A percentile compares a stretch with the other conserved stretches of the same genome.
These are phyloP conservation scores for Atta texana DNA, from an alignment of 1,140 invertebrate species.

Conservation along the genomic window DNA sequence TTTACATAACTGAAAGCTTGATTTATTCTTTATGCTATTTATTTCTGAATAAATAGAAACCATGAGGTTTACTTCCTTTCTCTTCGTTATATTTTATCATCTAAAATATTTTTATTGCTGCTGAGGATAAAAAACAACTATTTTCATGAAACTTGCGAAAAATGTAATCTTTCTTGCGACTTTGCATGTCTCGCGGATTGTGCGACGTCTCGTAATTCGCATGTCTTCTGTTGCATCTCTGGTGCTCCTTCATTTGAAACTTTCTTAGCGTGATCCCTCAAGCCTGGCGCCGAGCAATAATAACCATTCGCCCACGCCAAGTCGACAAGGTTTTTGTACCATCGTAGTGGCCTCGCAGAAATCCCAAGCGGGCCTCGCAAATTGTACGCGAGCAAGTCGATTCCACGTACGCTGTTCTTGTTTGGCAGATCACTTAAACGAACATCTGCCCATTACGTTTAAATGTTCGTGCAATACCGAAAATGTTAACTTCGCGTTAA, in stretches of 20 bases:
- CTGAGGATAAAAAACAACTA: neutral
- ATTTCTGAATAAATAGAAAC: neutral
- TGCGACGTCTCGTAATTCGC: neutral
- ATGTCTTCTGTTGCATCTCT: neutral
- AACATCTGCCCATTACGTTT: constrained; percentile 44
- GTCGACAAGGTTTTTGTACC: constrained; percentile 69
- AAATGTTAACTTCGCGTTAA: constrained; percentile 27
- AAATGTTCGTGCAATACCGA: constrained; percentile 50
- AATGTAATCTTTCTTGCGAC: neutral
- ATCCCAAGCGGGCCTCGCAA: constrained; percentile 29
- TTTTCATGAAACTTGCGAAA: neutral
- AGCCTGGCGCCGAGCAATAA: constrained; percentile 82
- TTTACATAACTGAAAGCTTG: neutral
- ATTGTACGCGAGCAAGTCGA: constrained; percentile 18
- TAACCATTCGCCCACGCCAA: constrained; percentile 81
- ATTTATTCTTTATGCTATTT: neutral
- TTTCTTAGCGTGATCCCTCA: constrained; percentile 67
- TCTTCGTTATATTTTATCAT: neutral
- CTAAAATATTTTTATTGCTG: neutral
- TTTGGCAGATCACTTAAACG: constrained; percentile 17
- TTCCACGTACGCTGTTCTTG: neutral
- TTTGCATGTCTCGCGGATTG: neutral
- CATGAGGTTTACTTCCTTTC: neutral
- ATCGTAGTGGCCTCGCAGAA: constrained; percentile 32
- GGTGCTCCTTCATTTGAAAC: constrained; percentile 47